Evolutionary conservation across 2,888 invertebrate species (phyloP), one percentile per base, ranked within the genome.

Genomic region (Chelonus formosanus): DNA sequence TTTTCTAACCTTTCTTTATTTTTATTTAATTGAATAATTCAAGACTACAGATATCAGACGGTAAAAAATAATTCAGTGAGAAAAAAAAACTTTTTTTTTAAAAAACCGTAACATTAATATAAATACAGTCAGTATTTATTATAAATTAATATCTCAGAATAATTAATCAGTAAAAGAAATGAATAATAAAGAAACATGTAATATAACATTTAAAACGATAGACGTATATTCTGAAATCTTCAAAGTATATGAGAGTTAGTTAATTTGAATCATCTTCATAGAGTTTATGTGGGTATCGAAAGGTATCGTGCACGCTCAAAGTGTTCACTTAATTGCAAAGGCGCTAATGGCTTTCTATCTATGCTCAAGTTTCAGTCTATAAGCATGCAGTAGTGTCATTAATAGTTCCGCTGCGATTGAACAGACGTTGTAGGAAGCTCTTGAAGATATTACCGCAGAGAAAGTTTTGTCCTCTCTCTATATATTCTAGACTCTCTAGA

Each of bases 321-420:
- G 76, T 72, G 76, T 75, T 76, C 75, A 71, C 75, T 80, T 77
- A 77, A 80, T 78, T 79, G 79, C 74, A 73, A 72, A 76, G 77
- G 75, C 74, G 78, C 74, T 78, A 78, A 79, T 77, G 77, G 78
- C 69, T 71, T 72, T 70, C 71, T 68, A 71, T 67, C 62, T 67
- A 58, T 62, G 53, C 62, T 56, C 57, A 57, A 52, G 52, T 20
- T 52, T 52, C 52, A 31, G 48, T 48, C 52, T 67, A 67, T 70
- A 60, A 64, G 66, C 61, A 56, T 72, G 35, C 73, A 72, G 73
- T 52, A 45, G 62, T 67, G 66, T 67, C 66, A 67, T 67, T 67
- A 67, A 61, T 57, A 67, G 64, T 71, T 73, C 71, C 65, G 70
- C 61, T 68, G 70, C 66, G 67, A 65, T 70, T 61, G 69, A 55